phyloP scores from a whole-genome alignment of 1,140 invertebrate species.

The Hirudo medicinalis region DNA sequence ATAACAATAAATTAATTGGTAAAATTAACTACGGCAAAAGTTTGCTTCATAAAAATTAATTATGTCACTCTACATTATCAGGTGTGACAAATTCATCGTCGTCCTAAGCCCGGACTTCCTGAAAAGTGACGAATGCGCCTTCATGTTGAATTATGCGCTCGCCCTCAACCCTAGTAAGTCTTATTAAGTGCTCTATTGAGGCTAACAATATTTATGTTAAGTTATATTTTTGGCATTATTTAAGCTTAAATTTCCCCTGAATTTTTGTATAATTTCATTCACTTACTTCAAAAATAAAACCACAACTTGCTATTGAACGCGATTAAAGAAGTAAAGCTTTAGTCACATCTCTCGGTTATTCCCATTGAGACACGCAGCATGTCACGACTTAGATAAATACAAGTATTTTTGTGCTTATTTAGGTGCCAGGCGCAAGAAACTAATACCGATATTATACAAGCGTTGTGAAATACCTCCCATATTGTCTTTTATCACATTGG shows the following conservation, averaged over 20 bases:
- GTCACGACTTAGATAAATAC: no score
- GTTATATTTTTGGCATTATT: neutral
- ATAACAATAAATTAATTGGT: neutral
- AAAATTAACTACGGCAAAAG: neutral
- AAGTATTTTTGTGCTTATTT: no score
- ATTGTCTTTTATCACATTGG: slow-evolving; percentile 34
- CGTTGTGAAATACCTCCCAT: slow-evolving; percentile 34
- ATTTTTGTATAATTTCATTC: neutral
- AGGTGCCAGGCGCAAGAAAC: slow-evolving; percentile 34
- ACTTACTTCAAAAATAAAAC: no score
- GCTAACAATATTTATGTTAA: no score
- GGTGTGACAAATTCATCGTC: slow-evolving; percentile 37
- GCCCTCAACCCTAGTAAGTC: slow-evolving; percentile 32
- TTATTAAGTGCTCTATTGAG: neutral
- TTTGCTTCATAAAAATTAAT: neutral
- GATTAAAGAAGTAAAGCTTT: no score
- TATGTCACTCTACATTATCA: slow-evolving; percentile 20
- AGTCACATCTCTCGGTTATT: no score
- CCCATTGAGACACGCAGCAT: no score
- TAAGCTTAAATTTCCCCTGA: neutral
- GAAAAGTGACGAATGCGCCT: slow-evolving; percentile 36
- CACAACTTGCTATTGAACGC: no score
- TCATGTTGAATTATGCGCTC: slow-evolving; percentile 39
- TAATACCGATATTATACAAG: slow-evolving; percentile 38
- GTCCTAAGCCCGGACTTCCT: slow-evolving; percentile 37